These are phyloP conservation scores for Hapalemur alaotrensis DNA, from an alignment of 2,797 vertebrate genomes.

Conservation along the genomic window DNA sequence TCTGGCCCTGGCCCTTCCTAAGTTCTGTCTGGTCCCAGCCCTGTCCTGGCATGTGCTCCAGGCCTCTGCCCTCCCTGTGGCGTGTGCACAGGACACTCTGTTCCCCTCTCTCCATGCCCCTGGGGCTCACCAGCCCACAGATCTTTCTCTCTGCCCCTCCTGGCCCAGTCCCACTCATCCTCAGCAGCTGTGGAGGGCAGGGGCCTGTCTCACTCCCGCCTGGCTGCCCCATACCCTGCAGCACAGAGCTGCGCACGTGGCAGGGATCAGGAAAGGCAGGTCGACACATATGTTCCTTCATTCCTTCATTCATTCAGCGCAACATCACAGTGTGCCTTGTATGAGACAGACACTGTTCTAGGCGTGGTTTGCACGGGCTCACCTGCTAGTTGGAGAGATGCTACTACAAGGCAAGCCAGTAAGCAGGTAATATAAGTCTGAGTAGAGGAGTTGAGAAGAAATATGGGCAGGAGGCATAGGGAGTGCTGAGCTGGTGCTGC, in stretches of 20 bases:
- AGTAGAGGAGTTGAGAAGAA: neutral
- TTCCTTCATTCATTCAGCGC: fast-evolving
- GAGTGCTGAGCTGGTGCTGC: neutral
- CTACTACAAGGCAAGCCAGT: neutral
- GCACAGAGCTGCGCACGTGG: neutral
- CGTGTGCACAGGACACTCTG: neutral
- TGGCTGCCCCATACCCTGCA: neutral
- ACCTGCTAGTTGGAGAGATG: neutral
- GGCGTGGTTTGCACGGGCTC: fast-evolving
- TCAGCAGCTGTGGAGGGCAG: neutral
- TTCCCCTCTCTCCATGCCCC: too few relatives aligned
- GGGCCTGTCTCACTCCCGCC: fast-evolving
- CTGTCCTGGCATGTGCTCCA: neutral
- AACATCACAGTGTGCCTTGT: fast-evolving
- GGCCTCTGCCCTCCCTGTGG: neutral
- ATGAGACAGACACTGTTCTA: too few relatives aligned
- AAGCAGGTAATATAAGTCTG: neutral
- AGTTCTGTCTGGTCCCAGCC: neutral
- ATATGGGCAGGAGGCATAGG: neutral
- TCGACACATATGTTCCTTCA: fast-evolving
- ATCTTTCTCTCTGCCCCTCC: neutral
- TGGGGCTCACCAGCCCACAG: neutral
- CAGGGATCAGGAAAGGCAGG: neutral
- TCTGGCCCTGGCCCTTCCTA: too few relatives aligned
- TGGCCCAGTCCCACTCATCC: fast-evolving